Base-by-base conservation (phyloP, 2,888 invertebrate genomes). In the Sericinus montela region DNA sequence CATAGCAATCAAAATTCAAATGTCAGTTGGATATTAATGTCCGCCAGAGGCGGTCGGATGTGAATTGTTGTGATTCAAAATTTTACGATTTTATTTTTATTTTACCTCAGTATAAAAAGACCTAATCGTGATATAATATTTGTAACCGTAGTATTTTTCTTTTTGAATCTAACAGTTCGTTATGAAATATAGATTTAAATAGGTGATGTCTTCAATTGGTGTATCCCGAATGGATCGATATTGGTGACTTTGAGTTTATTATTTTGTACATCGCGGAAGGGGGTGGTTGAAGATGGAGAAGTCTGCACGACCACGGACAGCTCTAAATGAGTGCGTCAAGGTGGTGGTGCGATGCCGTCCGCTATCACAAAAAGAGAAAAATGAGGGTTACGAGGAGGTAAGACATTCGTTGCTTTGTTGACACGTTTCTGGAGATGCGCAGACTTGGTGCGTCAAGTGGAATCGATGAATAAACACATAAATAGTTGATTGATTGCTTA, bases 281-380 rank as follows among this genome's bases (percentile, higher is more conserved):
- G 72, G 75, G 74, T 72, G 63, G 63, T 63, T 43, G 66, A 78
- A 65, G 63, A 89, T 89, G 89, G 89, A 89, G 72, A 88, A 85
- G 77, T 80, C 86, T 40, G 80, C 80, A 55, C 78, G 89, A 62
- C 88, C 88, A 53, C 79, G 86, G 69, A 89, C 89, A 56, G 86
- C 90, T 59, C 86, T 89, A 55, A 94, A 94, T 75, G 97, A 98
- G 85, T 94, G 95, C 70, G 98, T 99, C 52, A 97, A 98, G 88
- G 99, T 99, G 57, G 95, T 99, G 59, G 98, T 99, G 48, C 91
- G 99, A 75, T 98, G 98, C 89, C 93, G 99, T 47, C 99, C 99
- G 32, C 93, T 99, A 88, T 97, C 95, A 64, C 93, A 94, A 59
- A 95, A 94, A 64, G 99, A 99, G 87, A 91, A 90, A 30, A 83